Percentiles rank a stretch among this genome's conserved stretches.
Conservation (phyloP, 2,888 invertebrate species). For the Drosophila mimetica region DNA sequence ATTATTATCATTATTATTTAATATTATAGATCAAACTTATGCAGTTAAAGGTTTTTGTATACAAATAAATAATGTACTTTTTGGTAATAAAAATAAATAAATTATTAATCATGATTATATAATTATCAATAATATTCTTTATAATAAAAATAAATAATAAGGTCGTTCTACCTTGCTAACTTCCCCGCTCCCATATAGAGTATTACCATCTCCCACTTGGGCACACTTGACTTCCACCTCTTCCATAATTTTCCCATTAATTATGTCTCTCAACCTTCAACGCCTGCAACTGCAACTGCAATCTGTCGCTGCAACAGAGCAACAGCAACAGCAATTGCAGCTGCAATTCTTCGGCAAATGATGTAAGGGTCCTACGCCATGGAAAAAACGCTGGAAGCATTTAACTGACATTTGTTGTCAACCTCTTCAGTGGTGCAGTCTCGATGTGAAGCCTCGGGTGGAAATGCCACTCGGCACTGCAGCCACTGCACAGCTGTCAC, state of each 20-base stretch:
- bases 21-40: too few species aligned
- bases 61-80: too few species aligned
- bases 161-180: too few species aligned
- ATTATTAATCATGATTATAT: too few species aligned
- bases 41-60: too few species aligned
- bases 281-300: slow-evolving; percentile 30
- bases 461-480: slow-evolving; percentile 66
- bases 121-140: too few species aligned
- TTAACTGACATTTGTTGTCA: slow-evolving; percentile 75
- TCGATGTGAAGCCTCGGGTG: slow-evolving; percentile 22
- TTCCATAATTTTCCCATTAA: slow-evolving; percentile 58
- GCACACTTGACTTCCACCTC: slow-evolving; percentile 28
- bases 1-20: too few species aligned
- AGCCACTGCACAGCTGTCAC: slow-evolving; percentile 71
- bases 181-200: slow-evolving; percentile 6
- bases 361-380: slow-evolving; percentile 40
- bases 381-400: slow-evolving; percentile 54
- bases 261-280: slow-evolving; percentile 50
- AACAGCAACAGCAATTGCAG: slow-evolving; percentile 29
- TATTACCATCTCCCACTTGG: slow-evolving; percentile 21
- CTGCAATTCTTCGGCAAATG: slow-evolving; percentile 56
- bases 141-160: too few species aligned
- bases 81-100: too few species aligned
- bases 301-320: slow-evolving; percentile 33
- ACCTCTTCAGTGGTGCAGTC: slow-evolving; percentile 27